phyloP scores from a whole-genome alignment of 1,140 invertebrate species.

The Psilanteris sp. region DNA sequence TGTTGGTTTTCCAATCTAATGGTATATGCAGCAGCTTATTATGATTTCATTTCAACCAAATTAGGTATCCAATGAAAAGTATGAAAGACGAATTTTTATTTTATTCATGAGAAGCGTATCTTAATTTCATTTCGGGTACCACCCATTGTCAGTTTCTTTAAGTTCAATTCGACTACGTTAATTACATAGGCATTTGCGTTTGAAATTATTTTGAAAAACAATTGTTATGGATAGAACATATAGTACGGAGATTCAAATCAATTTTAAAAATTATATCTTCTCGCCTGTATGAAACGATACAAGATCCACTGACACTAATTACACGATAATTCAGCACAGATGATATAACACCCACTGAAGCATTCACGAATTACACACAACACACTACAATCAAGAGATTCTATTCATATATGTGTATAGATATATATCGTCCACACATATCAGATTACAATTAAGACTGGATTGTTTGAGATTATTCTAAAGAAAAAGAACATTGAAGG shows the following conservation, averaged over 20 bases:
- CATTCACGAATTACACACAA: slow-evolving; percentile 2
- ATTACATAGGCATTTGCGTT: not conserved
- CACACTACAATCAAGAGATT: no score
- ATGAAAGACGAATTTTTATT: slow-evolving; percentile 9
- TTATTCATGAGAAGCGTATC: not conserved
- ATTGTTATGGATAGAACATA: not conserved
- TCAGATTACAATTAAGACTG: not conserved
- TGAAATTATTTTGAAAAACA: not conserved
- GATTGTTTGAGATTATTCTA: no score
- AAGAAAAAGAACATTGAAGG: no score
- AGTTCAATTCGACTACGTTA: no score
- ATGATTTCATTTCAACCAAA: slow-evolving; percentile 14
- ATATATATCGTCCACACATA: not conserved
- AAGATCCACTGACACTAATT: slow-evolving; percentile 62
- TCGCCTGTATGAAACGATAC: not conserved
- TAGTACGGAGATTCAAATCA: not conserved
- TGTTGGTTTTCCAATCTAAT: slow-evolving; percentile 23
- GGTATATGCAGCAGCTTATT: slow-evolving; percentile 15
- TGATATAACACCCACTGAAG: slow-evolving; percentile 1
- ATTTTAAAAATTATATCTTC: slow-evolving; percentile 7
- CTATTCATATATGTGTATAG: not conserved
- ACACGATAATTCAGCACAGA: slow-evolving; percentile 36
- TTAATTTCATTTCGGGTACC: slow-evolving; percentile 2
- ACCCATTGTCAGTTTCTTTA: no score
- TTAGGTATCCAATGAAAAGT: slow-evolving; percentile 10